Base-by-base conservation (phyloP, 2,888 invertebrate species). In the Drosophila paranaensis region DNA sequence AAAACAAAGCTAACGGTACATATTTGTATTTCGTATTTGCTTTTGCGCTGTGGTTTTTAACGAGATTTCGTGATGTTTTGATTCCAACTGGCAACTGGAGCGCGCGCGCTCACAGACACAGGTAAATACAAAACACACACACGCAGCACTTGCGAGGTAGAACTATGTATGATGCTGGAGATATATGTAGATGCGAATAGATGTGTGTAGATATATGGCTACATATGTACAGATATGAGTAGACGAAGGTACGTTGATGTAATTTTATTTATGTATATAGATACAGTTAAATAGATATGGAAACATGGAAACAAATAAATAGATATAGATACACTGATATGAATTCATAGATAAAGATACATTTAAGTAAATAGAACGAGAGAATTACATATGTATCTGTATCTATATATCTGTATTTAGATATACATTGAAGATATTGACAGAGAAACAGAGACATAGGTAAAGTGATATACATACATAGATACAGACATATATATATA, bases 31-130 rank as follows among this genome's bases (percentile, higher is more conserved):
- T 69, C 40, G 65, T 83, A 62, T 82, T 68, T 73, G 63, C 70
- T 67, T 82, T 68, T 80, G 77, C 56, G 64, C 50, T 74, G 67
- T 71, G 65, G 75, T 63, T 76, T 70, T 85, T 82, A 85, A 82
- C 77, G 69, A 82, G 79, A 69, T 71, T 74, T 82, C 79, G 82
- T 85, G 85, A 75, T 81, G 72, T 78, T 77, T 84, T 66, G 67
- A 79, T 84, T 84, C 62, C 72, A 60, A 63, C 63, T 57, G 60
- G 56, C 72, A 69, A 76, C 61, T 73, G 66, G 79, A 79, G 66
- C 74, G 64, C 55, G 45, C 67, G 65, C 53, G 65, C 73, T 60
- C 46, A 46, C 62, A 30, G 6, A 65, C 50, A 45, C 75, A 63
- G 45, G 30, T 55, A 60, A 71, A 46, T 43, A 60, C 45, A 39